Conservation (phyloP, 2,113 vertebrate species). For the Gopherus evgoodei region DNA sequence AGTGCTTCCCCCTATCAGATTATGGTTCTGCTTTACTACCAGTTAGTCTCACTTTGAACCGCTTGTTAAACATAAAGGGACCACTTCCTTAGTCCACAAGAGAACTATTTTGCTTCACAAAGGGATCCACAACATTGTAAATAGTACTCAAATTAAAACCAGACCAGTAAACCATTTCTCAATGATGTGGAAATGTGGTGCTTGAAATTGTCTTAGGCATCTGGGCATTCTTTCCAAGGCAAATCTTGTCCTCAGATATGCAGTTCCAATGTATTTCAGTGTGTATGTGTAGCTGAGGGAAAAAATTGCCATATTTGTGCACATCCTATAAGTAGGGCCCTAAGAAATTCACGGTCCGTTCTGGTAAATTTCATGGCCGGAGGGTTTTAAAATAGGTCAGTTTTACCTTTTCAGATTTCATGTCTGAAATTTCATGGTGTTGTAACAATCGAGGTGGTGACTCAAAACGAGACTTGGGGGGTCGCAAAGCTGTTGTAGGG, state of each 20-base stretch:
- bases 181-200: background rate
- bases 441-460: too few relatives aligned
- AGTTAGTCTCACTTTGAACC: background rate
- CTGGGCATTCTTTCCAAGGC: background rate
- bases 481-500: too few relatives aligned
- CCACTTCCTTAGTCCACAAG: background rate
- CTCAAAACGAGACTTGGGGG: too few relatives aligned
- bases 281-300: background rate
- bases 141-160: background rate
- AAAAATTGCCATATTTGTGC: background rate
- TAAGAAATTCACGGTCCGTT: too few relatives aligned
- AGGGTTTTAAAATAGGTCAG: too few relatives aligned
- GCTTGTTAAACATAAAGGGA: background rate
- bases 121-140: background rate
- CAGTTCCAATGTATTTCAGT: background rate
- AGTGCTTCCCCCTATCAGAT: background rate
- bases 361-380: too few relatives aligned
- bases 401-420: too few relatives aligned
- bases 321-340: background rate
- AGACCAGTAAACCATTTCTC: background rate
- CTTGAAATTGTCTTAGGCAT: rapidly evolving
- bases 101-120: background rate
- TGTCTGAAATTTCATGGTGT: too few relatives aligned
- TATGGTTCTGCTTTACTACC: background rate
- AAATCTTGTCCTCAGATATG: background rate